Percentiles rank a stretch among this genome's conserved stretches.
Evolutionary conservation across 2,888 invertebrate species (phyloP).

Genomic region (Dryococelus australis): DNA sequence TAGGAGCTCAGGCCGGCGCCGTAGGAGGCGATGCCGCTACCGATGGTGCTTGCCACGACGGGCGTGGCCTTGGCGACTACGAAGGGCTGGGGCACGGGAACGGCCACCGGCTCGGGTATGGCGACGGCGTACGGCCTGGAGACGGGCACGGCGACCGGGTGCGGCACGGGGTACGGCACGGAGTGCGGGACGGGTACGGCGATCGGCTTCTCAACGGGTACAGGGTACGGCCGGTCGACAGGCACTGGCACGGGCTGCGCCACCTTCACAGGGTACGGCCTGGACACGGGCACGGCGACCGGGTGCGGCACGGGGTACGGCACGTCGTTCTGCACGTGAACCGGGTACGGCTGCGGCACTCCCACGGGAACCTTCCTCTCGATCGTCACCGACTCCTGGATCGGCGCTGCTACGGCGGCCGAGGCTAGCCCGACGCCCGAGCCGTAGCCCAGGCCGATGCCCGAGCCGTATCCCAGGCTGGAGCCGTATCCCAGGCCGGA

Average conservation of each 20-base stretch:
- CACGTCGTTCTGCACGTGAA: constrained; percentile 62
- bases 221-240: constrained; percentile 54
- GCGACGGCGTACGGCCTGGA: constrained; percentile 56
- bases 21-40: not conserved
- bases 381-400: constrained; percentile 20
- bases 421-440: not conserved
- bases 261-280: constrained; percentile 58
- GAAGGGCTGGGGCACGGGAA: constrained; percentile 31
- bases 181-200: constrained; percentile 46
- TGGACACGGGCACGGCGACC: constrained; percentile 61
- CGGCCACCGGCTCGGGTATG: constrained; percentile 54
- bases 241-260: constrained; percentile 53
- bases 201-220: constrained; percentile 48
- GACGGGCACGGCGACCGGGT: constrained; percentile 55
- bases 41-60: not conserved
- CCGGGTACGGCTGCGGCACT: constrained; percentile 63
- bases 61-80: not conserved
- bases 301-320: constrained; percentile 59
- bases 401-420: not conserved
- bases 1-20: not conserved
- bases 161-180: constrained; percentile 52
- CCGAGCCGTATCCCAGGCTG: not conserved
- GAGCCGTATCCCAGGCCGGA: not conserved
- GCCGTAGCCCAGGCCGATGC: not conserved
- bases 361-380: constrained; percentile 58